phyloP scores from a whole-genome alignment of 2,888 invertebrate species.

The Pandemis heparana region DNA sequence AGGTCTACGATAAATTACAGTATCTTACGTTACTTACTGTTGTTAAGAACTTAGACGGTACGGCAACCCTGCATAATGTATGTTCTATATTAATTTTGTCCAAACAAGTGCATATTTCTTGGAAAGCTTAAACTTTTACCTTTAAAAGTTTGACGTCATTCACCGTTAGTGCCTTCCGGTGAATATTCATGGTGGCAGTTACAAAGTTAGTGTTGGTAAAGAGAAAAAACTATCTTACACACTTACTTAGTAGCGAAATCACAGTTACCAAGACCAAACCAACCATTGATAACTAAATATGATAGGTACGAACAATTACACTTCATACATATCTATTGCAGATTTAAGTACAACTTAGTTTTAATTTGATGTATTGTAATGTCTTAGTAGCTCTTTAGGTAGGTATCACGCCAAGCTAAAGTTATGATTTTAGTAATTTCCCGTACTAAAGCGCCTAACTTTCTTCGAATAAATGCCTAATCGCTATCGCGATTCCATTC shows the following conservation, averaged over 20 bases:
- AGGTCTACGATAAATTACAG: neutral
- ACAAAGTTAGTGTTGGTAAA: constrained; percentile 24
- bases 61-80: constrained; percentile 36
- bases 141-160: constrained; percentile 35
- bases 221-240: constrained; percentile 25
- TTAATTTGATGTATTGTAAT: too few relatives aligned
- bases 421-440: neutral
- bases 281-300: too few relatives aligned
- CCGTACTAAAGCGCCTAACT: neutral
- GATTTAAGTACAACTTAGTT: too few relatives aligned
- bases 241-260: neutral
- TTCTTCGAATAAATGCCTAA: neutral
- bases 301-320: too few relatives aligned
- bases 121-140: constrained; percentile 27
- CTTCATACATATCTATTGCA: too few relatives aligned
- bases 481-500: neutral
- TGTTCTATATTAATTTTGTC: constrained; percentile 36
- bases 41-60: constrained; percentile 27
- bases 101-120: constrained; percentile 33
- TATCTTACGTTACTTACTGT: constrained; percentile 12
- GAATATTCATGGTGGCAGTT: constrained; percentile 41
- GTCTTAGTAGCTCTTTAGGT: too few relatives aligned
- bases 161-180: constrained; percentile 18
- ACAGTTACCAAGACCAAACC: neutral
- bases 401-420: neutral